Percentiles rank a stretch among this genome's conserved stretches.
Evolutionary conservation across 2,797 vertebrate genomes (phyloP).

Genomic region (Thaleichthys pacificus): DNA sequence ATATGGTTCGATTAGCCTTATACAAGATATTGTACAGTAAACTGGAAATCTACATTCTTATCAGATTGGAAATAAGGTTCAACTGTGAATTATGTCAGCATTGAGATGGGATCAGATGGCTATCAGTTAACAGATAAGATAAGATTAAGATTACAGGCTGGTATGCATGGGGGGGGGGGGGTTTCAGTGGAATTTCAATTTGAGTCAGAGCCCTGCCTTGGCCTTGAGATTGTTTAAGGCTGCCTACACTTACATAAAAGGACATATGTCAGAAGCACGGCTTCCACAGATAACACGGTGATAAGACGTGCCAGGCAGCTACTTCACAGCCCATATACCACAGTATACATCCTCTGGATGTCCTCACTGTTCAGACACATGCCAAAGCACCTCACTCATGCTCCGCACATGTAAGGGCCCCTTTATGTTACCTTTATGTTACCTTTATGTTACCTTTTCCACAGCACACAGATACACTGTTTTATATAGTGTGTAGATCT

Average conservation of each 20-base stretch:
- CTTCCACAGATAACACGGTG: conserved; percentile 40
- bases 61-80: neutral
- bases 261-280: neutral
- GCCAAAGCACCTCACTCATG: neutral
- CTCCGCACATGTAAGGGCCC: neutral
- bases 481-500: neutral
- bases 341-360: neutral
- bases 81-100: neutral
- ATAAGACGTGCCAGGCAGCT: conserved; percentile 33
- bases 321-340: conserved; percentile 6
- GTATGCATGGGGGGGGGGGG: neutral
- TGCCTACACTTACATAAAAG: conserved; percentile 11
- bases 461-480: neutral
- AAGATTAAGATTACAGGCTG: conserved; percentile 38
- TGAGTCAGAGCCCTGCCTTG: neutral
- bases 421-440: neutral
- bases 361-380: no score
- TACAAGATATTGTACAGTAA: neutral
- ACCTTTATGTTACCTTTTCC: neutral
- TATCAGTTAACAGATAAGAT: conserved; percentile 51
- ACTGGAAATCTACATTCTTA: neutral
- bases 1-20: neutral
- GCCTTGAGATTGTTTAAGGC: conserved; percentile 5
- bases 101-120: conserved; percentile 42
- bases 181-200: no score